Evolutionary conservation across 2,888 invertebrate species (phyloP).

Genomic region (Ephialtes manifestator): DNA sequence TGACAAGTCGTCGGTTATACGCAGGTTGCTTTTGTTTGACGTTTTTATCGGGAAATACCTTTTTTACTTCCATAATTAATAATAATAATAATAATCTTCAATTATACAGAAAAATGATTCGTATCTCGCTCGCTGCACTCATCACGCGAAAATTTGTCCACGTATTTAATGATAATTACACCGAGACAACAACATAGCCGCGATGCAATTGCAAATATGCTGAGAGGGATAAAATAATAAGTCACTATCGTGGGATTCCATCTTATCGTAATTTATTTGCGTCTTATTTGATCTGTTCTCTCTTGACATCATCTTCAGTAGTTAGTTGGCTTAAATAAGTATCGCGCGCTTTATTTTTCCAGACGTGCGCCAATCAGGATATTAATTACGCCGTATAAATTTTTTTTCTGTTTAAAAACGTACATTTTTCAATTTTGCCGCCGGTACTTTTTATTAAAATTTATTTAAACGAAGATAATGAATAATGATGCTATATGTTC

Average conservation of each 20-base stretch:
- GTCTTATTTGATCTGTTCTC: neutral
- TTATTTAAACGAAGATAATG: neutral
- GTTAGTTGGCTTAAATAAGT: neutral
- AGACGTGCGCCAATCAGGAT: neutral
- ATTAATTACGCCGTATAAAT: neutral
- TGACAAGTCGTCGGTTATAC: neutral
- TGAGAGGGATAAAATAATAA: slow-evolving; percentile 12
- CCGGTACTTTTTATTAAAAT: neutral
- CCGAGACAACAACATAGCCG: slow-evolving; percentile 22
- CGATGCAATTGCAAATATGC: slow-evolving; percentile 14
- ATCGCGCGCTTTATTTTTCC: neutral
- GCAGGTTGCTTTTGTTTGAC: slow-evolving; percentile 1
- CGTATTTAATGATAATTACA: slow-evolving; percentile 25
- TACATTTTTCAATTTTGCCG: neutral
- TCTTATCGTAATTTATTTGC: slow-evolving; percentile 46
- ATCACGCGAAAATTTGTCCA: slow-evolving; percentile 19
- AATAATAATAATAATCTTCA: neutral
- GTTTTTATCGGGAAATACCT: slow-evolving; percentile 1
- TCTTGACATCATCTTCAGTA: neutral
- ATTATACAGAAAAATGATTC: slow-evolving; percentile 26
- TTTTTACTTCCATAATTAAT: slow-evolving; percentile 1
- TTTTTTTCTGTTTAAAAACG: neutral
- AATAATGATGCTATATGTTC: neutral
- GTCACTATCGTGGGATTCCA: slow-evolving; percentile 31
- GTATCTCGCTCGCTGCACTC: neutral